phyloP scores from a whole-genome alignment of 2,888 invertebrate species.

The Crocallis elinguaria region DNA sequence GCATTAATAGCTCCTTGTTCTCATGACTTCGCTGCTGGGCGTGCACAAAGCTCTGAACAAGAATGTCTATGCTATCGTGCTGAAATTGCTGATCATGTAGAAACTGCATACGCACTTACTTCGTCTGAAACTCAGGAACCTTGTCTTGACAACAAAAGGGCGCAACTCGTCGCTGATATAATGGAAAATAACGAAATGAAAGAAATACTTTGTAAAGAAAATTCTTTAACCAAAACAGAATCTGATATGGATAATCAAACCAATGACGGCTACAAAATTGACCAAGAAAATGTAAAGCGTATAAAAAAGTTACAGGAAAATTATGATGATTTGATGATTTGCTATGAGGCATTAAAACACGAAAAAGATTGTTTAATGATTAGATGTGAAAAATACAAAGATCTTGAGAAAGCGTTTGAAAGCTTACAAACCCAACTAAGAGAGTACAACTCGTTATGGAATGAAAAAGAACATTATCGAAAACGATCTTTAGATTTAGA shows the following conservation, averaged over 20 bases:
- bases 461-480: slow-evolving; percentile 73
- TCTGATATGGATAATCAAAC: slow-evolving; percentile 41
- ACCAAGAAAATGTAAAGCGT: slow-evolving; percentile 65
- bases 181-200: slow-evolving; percentile 76
- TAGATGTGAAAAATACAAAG: slow-evolving; percentile 61
- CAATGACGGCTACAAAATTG: slow-evolving; percentile 56
- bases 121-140: slow-evolving; percentile 50
- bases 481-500: slow-evolving; percentile 71
- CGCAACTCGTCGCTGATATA: slow-evolving; percentile 75
- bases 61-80: slow-evolving; percentile 66
- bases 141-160: slow-evolving; percentile 62
- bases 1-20: slow-evolving; percentile 75
- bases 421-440: slow-evolving; percentile 57
- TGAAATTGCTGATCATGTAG: slow-evolving; percentile 53
- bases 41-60: slow-evolving; percentile 19
- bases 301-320: slow-evolving; percentile 69
- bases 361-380: slow-evolving; percentile 62
- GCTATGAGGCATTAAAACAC: slow-evolving; percentile 69
- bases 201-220: slow-evolving; percentile 67
- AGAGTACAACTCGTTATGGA: slow-evolving; percentile 71
- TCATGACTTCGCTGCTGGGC: slow-evolving; percentile 44
- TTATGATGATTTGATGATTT: slow-evolving; percentile 68
- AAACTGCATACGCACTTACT: slow-evolving; percentile 59
- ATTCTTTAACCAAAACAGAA: slow-evolving; percentile 39
- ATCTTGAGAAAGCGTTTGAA: slow-evolving; percentile 66